Evolutionary conservation across 2,113 vertebrate species (phyloP).

Genomic region (Vulpes lagopus): DNA sequence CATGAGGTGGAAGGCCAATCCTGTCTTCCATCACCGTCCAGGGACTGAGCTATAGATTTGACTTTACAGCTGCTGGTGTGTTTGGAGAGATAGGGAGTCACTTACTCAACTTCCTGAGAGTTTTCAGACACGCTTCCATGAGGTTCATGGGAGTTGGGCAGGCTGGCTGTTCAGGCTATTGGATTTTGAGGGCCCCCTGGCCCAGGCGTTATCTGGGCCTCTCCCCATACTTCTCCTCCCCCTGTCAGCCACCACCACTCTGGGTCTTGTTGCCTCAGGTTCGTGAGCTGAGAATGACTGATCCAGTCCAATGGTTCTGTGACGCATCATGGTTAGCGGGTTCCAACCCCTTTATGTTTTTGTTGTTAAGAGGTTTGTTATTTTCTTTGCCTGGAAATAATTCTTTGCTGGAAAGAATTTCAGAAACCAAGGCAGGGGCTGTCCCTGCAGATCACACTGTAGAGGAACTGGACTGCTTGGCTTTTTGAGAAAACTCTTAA

Average conservation of each 20-base stretch:
- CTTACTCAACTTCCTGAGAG: background rate
- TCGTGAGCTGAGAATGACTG: background rate
- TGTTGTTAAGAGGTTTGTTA: background rate
- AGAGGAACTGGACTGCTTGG: background rate
- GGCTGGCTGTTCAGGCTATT: background rate
- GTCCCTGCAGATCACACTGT: background rate
- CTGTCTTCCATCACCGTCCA: background rate
- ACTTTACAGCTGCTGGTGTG: background rate
- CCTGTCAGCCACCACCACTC: background rate
- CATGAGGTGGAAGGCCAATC: background rate
- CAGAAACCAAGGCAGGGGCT: background rate
- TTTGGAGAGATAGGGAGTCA: background rate
- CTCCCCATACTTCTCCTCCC: background rate
- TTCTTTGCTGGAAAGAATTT: conserved; percentile 6
- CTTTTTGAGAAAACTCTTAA: background rate
- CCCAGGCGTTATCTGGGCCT: background rate
- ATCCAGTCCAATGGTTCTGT: background rate
- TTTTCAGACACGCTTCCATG: background rate
- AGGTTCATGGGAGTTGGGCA: background rate
- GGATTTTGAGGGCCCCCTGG: background rate
- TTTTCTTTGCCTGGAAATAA: conserved; percentile 34
- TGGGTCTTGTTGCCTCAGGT: background rate
- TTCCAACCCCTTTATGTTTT: background rate
- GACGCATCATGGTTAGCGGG: background rate
- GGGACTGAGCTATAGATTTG: background rate